phyloP scores from a whole-genome alignment of 92 coral and sea anemone genomes.

The Pocillopora meandrina region DNA sequence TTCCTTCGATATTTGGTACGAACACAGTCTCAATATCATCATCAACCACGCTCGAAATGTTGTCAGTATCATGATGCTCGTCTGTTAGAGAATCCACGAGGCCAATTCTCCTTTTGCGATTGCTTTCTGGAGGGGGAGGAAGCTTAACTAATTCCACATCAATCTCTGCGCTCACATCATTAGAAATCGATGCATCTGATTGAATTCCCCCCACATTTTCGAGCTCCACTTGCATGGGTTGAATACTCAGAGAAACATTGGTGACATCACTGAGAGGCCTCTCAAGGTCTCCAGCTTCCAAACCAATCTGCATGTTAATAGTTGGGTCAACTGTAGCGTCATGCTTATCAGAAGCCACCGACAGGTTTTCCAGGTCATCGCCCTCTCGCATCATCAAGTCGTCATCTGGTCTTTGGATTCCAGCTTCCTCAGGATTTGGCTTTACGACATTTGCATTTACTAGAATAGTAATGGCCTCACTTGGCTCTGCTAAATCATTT shows the following conservation, averaged over 20 bases:
- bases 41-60: neutral
- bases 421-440: neutral
- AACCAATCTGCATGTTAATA: too few species aligned
- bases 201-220: neutral
- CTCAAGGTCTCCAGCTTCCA: neutral
- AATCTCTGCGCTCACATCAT: neutral
- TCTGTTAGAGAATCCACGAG: constrained; percentile 8
- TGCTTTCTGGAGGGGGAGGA: constrained; percentile 50
- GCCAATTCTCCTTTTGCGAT: constrained; percentile 7
- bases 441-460: neutral
- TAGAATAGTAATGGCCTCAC: neutral
- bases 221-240: constrained; percentile 1
- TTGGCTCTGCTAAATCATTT: constrained; percentile 4
- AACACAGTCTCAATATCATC: neutral
- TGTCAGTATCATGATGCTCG: neutral
- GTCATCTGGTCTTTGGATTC: neutral
- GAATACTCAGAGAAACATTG: neutral
- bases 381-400: neutral
- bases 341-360: neutral
- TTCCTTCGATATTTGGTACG: neutral
- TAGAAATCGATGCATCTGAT: neutral
- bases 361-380: neutral
- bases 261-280: neutral
- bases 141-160: constrained; percentile 37
- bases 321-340: neutral